Percentiles rank a stretch among this genome's conserved stretches.
phyloP scores from a whole-genome alignment of 1,140 invertebrate species.

The Monomorium pharaonis region DNA sequence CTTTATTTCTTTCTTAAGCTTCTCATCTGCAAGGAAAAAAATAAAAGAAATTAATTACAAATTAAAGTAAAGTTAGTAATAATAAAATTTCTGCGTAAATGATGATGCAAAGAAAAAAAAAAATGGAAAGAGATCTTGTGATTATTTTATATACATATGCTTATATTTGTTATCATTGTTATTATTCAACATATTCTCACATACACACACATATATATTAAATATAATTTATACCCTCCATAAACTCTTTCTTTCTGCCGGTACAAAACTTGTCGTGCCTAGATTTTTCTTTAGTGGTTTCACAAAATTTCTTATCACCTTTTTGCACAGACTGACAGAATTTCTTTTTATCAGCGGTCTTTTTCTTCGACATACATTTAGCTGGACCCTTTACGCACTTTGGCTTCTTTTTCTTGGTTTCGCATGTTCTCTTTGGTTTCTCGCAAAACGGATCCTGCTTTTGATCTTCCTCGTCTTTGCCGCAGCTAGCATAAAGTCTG shows the following conservation, averaged over 20 bases:
- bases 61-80: neutral
- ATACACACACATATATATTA: neutral
- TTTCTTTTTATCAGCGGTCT: neutral
- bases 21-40: neutral
- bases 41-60: neutral
- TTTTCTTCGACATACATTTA: slow-evolving; percentile 11
- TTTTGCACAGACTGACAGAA: neutral
- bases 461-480: neutral
- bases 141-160: neutral
- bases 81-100: neutral
- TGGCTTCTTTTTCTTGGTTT: neutral
- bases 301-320: neutral
- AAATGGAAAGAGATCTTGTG: neutral
- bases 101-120: neutral
- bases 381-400: neutral
- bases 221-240: slow-evolving; percentile 22
- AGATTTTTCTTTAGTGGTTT: neutral
- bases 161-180: neutral
- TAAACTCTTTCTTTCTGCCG: neutral
- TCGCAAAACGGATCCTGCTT: slow-evolving; percentile 2
- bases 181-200: neutral
- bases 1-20: neutral
- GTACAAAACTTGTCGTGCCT: neutral
- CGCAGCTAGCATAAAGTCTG: slow-evolving; percentile 9
- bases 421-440: neutral